A percentile compares a stretch with the other conserved stretches of the same genome.
Conservation (phyloP, 2,888 invertebrate genomes). For the Scaptomyza cyrtandrae region DNA sequence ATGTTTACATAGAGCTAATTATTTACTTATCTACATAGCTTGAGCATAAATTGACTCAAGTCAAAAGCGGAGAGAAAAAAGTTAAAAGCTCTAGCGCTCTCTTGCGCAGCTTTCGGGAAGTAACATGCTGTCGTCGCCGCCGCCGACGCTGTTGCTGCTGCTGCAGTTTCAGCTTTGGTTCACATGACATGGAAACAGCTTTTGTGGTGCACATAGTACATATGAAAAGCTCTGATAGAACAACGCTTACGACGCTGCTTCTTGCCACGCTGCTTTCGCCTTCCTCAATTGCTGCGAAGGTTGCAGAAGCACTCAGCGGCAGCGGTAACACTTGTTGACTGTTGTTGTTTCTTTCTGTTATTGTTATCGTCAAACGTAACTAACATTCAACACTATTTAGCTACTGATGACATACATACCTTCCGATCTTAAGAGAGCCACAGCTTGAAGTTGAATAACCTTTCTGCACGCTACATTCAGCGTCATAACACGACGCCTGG, state of each 20-base stretch:
- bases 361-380: slow-evolving; percentile 6
- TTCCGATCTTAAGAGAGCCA: slow-evolving; percentile 6
- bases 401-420: slow-evolving; percentile 22
- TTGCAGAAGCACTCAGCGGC: slow-evolving; percentile 27
- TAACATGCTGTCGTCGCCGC: not conserved
- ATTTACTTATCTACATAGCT: slow-evolving; percentile 27
- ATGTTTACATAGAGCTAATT: slow-evolving; percentile 9
- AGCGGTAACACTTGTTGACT: slow-evolving; percentile 1
- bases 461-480: slow-evolving; percentile 24
- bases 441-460: slow-evolving; percentile 56
- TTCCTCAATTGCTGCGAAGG: slow-evolving; percentile 38
- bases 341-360: not conserved
- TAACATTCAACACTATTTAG: slow-evolving; percentile 4
- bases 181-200: slow-evolving; percentile 30
- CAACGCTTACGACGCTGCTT: slow-evolving; percentile 55
- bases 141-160: slow-evolving; percentile 3
- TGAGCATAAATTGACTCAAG: slow-evolving; percentile 2
- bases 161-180: slow-evolving; percentile 49
- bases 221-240: slow-evolving; percentile 57
- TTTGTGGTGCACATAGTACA: slow-evolving; percentile 31
- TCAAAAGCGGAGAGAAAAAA: slow-evolving; percentile 12
- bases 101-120: slow-evolving; percentile 51
- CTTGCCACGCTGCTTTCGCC: slow-evolving; percentile 4
- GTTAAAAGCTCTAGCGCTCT: slow-evolving; percentile 43
- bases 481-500: slow-evolving; percentile 41